These are phyloP conservation scores for Oncorhynchus clarkii DNA, from an alignment of 2,113 vertebrate genomes.

Conservation along the genomic window DNA sequence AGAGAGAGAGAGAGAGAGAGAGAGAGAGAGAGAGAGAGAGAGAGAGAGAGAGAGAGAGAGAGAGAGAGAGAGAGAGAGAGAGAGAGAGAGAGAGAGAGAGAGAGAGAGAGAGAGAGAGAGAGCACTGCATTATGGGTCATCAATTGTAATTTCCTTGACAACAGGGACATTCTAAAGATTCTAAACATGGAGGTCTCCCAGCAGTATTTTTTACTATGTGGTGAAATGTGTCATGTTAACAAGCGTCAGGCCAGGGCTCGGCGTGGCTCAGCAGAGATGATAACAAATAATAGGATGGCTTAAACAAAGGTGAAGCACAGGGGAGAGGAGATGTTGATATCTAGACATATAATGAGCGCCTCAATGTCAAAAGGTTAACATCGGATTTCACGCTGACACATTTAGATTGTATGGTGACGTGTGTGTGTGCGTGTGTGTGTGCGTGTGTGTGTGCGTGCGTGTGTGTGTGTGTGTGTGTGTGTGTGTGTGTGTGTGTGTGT, in stretches of 20 bases:
- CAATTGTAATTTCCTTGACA: constrained; percentile 22
- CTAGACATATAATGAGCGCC: constrained; percentile 49
- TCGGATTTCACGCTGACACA: constrained; percentile 57
- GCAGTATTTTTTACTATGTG: constrained; percentile 7
- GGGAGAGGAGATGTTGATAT: constrained; percentile 29
- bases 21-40: no score
- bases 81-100: no score
- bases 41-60: no score
- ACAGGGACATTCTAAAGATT: neutral
- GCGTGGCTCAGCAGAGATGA: neutral
- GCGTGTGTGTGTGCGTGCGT: no score
- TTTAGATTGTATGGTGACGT: no score
- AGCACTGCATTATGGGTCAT: constrained; percentile 1
- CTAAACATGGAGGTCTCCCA: neutral
- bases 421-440: no score
- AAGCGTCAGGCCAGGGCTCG: neutral
- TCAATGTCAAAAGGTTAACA: constrained; percentile 62
- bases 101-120: no score
- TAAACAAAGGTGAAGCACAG: constrained; percentile 9
- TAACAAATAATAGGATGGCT: constrained; percentile 3
- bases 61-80: no score
- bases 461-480: no score
- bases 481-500: constrained; percentile 5
- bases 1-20: no score
- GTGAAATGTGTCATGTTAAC: constrained; percentile 27